Percentiles rank a stretch among this genome's conserved stretches.
These are phyloP conservation scores for Micronycteris hirsuta DNA, from an alignment of 2,113 vertebrate species.

Conservation along the genomic window DNA sequence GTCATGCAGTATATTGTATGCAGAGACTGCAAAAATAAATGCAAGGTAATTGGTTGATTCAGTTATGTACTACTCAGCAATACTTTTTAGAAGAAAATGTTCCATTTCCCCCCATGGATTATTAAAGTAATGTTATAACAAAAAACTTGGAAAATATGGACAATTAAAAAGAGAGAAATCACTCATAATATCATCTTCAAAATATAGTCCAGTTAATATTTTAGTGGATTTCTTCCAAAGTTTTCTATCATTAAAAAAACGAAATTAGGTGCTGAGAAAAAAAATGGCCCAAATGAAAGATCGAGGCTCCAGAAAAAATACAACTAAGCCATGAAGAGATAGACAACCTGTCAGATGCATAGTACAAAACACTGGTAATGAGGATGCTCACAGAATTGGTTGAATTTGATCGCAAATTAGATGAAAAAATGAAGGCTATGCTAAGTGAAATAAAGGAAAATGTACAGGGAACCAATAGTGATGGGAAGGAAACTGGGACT, in stretches of 20 bases:
- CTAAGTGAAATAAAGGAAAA: too few relatives aligned
- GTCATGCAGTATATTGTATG: background rate
- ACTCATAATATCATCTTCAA: background rate
- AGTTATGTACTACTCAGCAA: conserved; percentile 16
- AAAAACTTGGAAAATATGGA: background rate
- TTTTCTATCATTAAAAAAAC: background rate
- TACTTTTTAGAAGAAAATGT: background rate
- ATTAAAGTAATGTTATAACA: background rate
- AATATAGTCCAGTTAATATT: conserved; percentile 7
- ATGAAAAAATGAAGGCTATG: too few relatives aligned
- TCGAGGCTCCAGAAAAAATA: too few relatives aligned
- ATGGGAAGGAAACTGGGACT: too few relatives aligned
- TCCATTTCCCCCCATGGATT: background rate
- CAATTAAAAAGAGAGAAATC: background rate
- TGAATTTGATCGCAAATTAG: too few relatives aligned
- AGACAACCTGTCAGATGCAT: too few relatives aligned
- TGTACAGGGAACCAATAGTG: too few relatives aligned
- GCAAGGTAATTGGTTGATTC: background rate
- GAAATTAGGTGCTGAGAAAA: too few relatives aligned
- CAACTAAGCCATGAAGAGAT: too few relatives aligned
- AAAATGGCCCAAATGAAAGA: too few relatives aligned
- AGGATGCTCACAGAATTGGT: too few relatives aligned
- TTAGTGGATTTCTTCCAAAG: background rate
- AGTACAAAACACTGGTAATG: too few relatives aligned
- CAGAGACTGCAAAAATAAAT: background rate